Base-by-base conservation (phyloP, 2,888 invertebrate species). In the Cryptocephalus moraei region DNA sequence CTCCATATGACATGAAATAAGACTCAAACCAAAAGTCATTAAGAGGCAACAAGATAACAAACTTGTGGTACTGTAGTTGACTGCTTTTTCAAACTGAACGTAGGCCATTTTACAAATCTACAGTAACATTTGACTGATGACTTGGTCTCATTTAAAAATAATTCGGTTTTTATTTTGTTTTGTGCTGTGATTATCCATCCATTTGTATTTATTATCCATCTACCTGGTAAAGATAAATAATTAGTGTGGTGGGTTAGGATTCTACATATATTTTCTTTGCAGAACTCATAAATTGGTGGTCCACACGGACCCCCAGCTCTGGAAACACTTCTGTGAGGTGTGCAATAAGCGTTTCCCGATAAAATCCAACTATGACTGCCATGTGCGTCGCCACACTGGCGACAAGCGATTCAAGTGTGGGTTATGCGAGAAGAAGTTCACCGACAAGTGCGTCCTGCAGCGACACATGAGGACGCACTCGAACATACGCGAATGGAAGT, bases 221-320 rank as follows among this genome's bases (percentile, higher is more conserved):
- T 22, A 22, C 22, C 22, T 22, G 6, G 22, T 22, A 22, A 22
- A 22, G 6, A 6, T 22, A 22, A 22, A 22, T 22, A 22, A 22
- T 22, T 22, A 22, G 2, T 22, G 22, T 22, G 6, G 2, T 22
- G 22, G 22, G 3, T 22, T 22, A 43, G 1, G 8, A 8, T 33
- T 41, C 33, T 6, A 33, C 2, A 1, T 22, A 11, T 36, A 36
- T 36, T 36, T 48, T 12, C 41, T 40, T 55, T 56, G 47, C 33
- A 58, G 62, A 42, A 60, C 64, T 41, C 65, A 65, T 49, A 59
- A 60, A 48, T 44, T 64, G 2, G 62, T 65, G 1, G 65, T 65
- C 2, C 67, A 67, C 48, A 63, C 63, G 1, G 62, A 64, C 48
- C 57, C 64, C 1, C 58, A 53, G 44, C 44, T 52, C 9, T 67